A percentile compares a stretch with the other conserved stretches of the same genome.
phyloP scores from a whole-genome alignment of 2,888 invertebrate genomes.

The Ernsta delagoae region DNA sequence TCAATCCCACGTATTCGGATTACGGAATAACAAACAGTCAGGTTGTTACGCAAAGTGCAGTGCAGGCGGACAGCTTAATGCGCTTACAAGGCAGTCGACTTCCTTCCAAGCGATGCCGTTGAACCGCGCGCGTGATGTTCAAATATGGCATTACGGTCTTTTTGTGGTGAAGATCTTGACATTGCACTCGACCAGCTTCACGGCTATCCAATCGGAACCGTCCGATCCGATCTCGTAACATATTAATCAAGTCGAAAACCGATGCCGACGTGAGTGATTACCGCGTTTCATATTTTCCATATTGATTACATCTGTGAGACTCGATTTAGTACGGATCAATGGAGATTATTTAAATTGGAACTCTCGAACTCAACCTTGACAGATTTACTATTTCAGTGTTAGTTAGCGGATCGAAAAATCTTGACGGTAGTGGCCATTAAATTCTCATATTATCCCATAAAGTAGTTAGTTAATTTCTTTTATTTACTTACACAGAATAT shows the following conservation, averaged over 20 bases:
- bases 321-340: slow-evolving; percentile 50
- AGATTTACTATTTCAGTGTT: slow-evolving; percentile 41
- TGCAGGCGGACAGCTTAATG: slow-evolving; percentile 58
- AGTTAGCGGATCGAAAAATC: slow-evolving; percentile 42
- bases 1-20: slow-evolving; percentile 45
- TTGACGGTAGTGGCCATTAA: slow-evolving; percentile 28
- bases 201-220: slow-evolving; percentile 54
- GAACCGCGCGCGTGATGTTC: slow-evolving; percentile 69
- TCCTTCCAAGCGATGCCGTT: slow-evolving; percentile 73
- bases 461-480: slow-evolving; percentile 12
- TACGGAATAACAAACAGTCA: slow-evolving; percentile 53
- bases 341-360: slow-evolving; percentile 50
- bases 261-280: slow-evolving; percentile 51
- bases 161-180: slow-evolving; percentile 75
- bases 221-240: slow-evolving; percentile 43
- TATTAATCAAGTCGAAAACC: slow-evolving; percentile 56
- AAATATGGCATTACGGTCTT: slow-evolving; percentile 73
- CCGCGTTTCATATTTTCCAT: slow-evolving; percentile 48
- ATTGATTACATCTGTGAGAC: slow-evolving; percentile 51
- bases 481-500: background rate
- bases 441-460: background rate
- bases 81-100: slow-evolving; percentile 75
- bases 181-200: slow-evolving; percentile 67
- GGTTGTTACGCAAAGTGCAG: slow-evolving; percentile 73
- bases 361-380: slow-evolving; percentile 47